Conservation (phyloP, 2,797 vertebrate genomes). For the Sebastes wilsoni region DNA sequence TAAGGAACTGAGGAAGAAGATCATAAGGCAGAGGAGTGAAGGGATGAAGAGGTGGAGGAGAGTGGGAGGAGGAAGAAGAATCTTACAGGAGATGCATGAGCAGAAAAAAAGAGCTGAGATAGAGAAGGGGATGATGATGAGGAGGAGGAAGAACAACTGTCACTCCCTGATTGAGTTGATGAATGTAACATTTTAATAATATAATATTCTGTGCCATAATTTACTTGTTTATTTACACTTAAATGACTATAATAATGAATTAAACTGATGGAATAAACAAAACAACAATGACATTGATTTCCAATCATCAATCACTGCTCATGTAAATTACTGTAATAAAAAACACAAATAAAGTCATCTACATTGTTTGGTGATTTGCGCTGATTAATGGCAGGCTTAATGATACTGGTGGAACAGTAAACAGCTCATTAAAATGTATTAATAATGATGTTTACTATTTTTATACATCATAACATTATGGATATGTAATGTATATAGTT, state of each 20-base stretch:
- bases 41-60: not conserved
- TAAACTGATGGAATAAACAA: not conserved
- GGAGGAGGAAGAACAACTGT: not conserved
- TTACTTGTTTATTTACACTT: not conserved
- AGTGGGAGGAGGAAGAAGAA: not conserved
- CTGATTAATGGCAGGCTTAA: conserved; percentile 22
- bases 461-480: not conserved
- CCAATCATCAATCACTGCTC: not conserved
- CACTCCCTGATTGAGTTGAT: not conserved
- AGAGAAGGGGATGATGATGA: not conserved
- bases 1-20: not conserved
- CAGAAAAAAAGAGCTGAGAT: not conserved
- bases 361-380: conserved; percentile 11
- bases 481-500: not conserved
- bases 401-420: not conserved
- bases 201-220: not conserved
- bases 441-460: conserved; percentile 22
- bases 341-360: not conserved
- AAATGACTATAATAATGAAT: not conserved
- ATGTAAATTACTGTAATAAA: not conserved
- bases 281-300: not conserved
- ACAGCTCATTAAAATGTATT: conserved; percentile 13
- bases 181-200: not conserved
- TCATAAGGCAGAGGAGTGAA: no score
- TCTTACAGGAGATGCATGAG: not conserved